phyloP scores from a whole-genome alignment of 2,797 vertebrate species.

The Mionectes olivaceus region DNA sequence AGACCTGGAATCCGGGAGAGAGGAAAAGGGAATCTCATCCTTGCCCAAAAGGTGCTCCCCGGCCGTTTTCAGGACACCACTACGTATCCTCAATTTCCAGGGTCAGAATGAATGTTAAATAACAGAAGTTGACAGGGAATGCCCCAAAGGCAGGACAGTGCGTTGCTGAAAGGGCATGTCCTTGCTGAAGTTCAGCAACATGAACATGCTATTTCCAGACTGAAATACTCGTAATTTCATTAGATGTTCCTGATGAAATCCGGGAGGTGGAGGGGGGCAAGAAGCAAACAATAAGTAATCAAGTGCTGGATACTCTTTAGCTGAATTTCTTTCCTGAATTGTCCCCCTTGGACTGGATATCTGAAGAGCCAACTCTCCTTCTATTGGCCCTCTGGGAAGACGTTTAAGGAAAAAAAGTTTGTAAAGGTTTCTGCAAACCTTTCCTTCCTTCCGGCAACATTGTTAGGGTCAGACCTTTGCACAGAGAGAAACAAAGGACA shows the following conservation, averaged over 20 bases:
- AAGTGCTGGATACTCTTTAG: slow-evolving; percentile 53
- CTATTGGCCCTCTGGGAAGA: slow-evolving; percentile 16
- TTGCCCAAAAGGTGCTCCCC: neutral
- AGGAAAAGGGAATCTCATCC: neutral
- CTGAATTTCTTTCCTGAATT: slow-evolving; percentile 49
- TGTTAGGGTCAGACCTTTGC: slow-evolving; percentile 54
- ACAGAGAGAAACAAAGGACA: slow-evolving; percentile 50
- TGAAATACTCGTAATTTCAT: slow-evolving; percentile 55
- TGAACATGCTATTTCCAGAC: slow-evolving; percentile 15
- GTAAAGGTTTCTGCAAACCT: slow-evolving; percentile 42
- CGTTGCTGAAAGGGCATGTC: neutral
- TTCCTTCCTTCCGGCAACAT: slow-evolving; percentile 53
- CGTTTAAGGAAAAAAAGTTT: slow-evolving; percentile 30
- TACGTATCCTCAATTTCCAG: neutral
- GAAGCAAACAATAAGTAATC: slow-evolving; percentile 48
- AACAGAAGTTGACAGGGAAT: neutral
- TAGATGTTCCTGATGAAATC: slow-evolving; percentile 41
- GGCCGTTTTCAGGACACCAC: neutral
- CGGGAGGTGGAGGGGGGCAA: neutral
- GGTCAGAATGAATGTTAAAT: neutral
- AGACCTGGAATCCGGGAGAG: neutral
- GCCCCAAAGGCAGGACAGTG: neutral
- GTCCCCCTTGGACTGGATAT: slow-evolving; percentile 28
- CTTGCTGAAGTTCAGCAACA: neutral
- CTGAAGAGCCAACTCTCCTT: neutral